A percentile compares a stretch with the other conserved stretches of the same genome.
phyloP scores from a whole-genome alignment of 2,113 vertebrate species.

The Zosterops lateralis region DNA sequence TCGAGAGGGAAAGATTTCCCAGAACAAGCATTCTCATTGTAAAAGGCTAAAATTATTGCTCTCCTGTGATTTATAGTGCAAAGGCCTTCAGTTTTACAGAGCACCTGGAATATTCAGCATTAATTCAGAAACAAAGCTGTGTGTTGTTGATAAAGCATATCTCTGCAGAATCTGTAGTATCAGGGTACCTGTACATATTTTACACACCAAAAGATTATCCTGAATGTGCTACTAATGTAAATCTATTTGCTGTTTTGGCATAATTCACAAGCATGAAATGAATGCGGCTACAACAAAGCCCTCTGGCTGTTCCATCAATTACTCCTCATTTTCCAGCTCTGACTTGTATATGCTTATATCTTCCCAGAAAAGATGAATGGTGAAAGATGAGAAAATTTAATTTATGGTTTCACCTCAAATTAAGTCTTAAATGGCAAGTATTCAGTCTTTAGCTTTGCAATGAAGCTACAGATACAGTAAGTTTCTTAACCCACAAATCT shows the following conservation, averaged over 20 bases:
- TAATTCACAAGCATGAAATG: neutral
- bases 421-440: neutral
- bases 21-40: slow-evolving; percentile 17
- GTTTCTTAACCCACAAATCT: neutral
- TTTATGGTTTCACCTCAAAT: slow-evolving; percentile 13
- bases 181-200: neutral
- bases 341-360: neutral
- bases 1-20: neutral
- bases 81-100: neutral
- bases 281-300: neutral
- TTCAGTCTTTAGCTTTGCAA: neutral
- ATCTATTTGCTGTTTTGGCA: slow-evolving; percentile 10
- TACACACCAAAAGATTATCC: neutral
- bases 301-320: slow-evolving; percentile 1
- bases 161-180: neutral
- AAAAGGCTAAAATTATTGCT: slow-evolving; percentile 32
- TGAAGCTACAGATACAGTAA: neutral
- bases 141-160: neutral
- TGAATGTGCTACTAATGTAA: neutral
- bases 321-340: neutral
- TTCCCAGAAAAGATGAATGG: neutral
- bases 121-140: neutral
- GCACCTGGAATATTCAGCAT: slow-evolving; percentile 19
- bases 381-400: neutral
- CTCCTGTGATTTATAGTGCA: slow-evolving; percentile 26